phyloP scores from a whole-genome alignment of 2,113 vertebrate species.

The Tenebrosternarchus preto region DNA sequence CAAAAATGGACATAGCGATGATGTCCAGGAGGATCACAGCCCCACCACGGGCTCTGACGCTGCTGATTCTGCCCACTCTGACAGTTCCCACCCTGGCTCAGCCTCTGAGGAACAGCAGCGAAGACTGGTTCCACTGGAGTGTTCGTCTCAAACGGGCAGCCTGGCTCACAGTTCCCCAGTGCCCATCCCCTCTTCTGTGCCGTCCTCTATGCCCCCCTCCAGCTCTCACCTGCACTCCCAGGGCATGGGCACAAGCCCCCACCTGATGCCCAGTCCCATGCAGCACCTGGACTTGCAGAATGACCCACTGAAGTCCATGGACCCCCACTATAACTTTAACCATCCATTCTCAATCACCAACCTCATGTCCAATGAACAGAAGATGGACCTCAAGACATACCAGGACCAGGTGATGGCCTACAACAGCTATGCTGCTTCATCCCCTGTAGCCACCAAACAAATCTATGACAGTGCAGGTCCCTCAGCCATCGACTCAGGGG shows the following conservation, averaged over 20 bases:
- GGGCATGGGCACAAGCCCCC: conserved; percentile 62
- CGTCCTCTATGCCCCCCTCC: conserved; percentile 55
- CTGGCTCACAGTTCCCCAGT: conserved; percentile 69
- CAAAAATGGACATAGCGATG: conserved; percentile 68
- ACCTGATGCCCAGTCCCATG: conserved; percentile 77
- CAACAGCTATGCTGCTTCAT: conserved; percentile 70
- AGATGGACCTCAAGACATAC: conserved; percentile 83
- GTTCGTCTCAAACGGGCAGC: conserved; percentile 61
- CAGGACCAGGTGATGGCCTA: conserved; percentile 83
- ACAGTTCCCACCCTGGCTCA: conserved; percentile 74
- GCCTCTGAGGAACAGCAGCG: conserved; percentile 74
- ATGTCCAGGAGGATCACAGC: conserved; percentile 68
- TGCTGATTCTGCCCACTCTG: conserved; percentile 76
- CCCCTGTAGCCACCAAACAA: conserved; percentile 74
- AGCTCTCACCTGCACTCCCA: conserved; percentile 74
- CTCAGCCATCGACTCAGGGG: conserved; percentile 76
- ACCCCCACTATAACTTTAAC: conserved; percentile 90
- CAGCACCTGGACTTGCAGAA: conserved; percentile 83
- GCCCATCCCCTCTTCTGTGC: conserved; percentile 60
- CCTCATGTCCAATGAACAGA: conserved; percentile 88
- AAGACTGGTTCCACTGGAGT: conserved; percentile 72
- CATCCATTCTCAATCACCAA: conserved; percentile 93
- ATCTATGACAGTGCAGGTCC: conserved; percentile 77
- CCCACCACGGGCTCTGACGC: conserved; percentile 74
- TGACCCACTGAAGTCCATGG: conserved; percentile 84